Base-by-base conservation (phyloP, 2,888 invertebrate genomes). In the Cerceris rybyensis region DNA sequence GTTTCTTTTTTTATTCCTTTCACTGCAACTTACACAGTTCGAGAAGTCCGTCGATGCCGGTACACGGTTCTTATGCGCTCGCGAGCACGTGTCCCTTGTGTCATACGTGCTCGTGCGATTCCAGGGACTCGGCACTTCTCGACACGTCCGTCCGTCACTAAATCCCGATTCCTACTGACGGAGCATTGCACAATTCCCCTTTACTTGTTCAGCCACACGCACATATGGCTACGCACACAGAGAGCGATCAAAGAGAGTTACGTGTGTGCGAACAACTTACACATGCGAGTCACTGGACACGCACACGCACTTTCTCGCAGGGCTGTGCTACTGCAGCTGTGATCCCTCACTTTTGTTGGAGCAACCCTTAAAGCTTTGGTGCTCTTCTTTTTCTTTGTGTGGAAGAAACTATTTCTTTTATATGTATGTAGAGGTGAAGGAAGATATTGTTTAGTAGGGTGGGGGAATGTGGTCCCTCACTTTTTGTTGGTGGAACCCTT, bases 151-250 rank as follows among this genome's bases (percentile, higher is more conserved):
- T 66, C 63, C 78, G 55, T 77, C 74, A 68, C 79, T 79, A 80
- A 74, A 85, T 83, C 81, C 78, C 76, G 87, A 82, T 84, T 86
- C 80, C 85, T 80, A 88, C 88, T 89, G 87, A 74, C 87, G 74
- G 66, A 67, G 66, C 76, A 72, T 82, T 70, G 82, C 78, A 79
- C 85, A 77, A 84, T 81, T 70, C 80, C 84, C 77, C 78, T 79
- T 69, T 63, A 41, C 65, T 68, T 65, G 52, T 59, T 28, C 28
- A 59, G 60, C 49, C 66, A 75, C 69, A 69, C 57, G 66, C 68
- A 78, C 63, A 41, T 39, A 59, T 50, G 46, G 54, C 42, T 17
- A 14, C 46, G 13, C 46, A 61, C 54, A 67, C 67, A 58, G 39
- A 17, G 61, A 11, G 60, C 6, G 11, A n/a, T 17, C 9, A 16